Conservation (phyloP, 2,113 vertebrate species). For the Bubo blakistoni region DNA sequence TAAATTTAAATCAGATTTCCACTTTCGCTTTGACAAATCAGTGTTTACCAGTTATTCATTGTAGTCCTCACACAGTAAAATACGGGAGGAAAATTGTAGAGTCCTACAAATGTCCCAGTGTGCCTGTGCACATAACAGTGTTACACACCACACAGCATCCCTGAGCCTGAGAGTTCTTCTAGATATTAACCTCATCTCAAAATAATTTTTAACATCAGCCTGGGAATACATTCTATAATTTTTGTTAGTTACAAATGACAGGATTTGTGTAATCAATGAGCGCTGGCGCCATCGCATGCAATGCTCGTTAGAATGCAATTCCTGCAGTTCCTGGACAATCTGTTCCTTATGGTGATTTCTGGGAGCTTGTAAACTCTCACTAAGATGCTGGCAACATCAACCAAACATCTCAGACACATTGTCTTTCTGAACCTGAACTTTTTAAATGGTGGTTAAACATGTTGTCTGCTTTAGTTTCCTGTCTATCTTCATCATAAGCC, state of each 20-base stretch:
- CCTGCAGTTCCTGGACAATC: slow-evolving; percentile 67
- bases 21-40: neutral
- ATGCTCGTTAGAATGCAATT: slow-evolving; percentile 60
- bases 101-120: neutral
- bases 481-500: slow-evolving; percentile 77
- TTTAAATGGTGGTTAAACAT: slow-evolving; percentile 75
- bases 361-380: slow-evolving; percentile 56
- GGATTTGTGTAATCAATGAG: slow-evolving; percentile 63
- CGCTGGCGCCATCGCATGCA: slow-evolving; percentile 43
- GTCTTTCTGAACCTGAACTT: slow-evolving; percentile 76
- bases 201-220: slow-evolving; percentile 52
- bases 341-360: slow-evolving; percentile 67
- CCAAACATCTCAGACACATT: slow-evolving; percentile 76
- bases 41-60: neutral
- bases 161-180: neutral
- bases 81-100: neutral
- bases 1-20: neutral
- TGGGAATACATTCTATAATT: slow-evolving; percentile 24
- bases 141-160: neutral
- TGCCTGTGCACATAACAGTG: no score
- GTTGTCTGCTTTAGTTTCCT: slow-evolving; percentile 79
- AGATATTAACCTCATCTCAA: slow-evolving; percentile 44
- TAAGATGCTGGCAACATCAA: slow-evolving; percentile 69
- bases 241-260: slow-evolving; percentile 48
- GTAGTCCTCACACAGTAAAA: neutral